A percentile compares a stretch with the other conserved stretches of the same genome.
These are phyloP conservation scores for Atta colombica DNA, from an alignment of 1,140 invertebrate genomes.

Conservation along the genomic window DNA sequence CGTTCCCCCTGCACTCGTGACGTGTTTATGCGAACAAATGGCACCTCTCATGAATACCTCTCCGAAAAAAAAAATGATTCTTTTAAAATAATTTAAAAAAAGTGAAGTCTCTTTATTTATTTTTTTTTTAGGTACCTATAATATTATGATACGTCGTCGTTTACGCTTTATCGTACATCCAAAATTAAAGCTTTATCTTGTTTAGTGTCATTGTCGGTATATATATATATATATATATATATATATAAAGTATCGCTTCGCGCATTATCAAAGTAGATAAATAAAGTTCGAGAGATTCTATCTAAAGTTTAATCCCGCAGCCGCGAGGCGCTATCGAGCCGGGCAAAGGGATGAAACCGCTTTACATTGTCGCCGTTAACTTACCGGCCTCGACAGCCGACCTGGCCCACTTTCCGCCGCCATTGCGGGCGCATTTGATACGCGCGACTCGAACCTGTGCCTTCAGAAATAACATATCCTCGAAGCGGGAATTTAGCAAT, in stretches of 20 bases:
- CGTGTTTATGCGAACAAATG: background rate
- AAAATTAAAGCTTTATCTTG: conserved; percentile 57
- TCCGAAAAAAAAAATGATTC: background rate
- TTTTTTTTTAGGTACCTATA: background rate
- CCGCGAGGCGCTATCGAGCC: conserved; percentile 52
- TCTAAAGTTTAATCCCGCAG: conserved; percentile 60
- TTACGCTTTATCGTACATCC: background rate
- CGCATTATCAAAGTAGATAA: conserved; percentile 63
- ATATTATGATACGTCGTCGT: background rate
- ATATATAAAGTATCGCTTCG: background rate
- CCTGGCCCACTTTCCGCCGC: conserved; percentile 60
- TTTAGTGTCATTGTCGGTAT: conserved; percentile 16
- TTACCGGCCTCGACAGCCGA: conserved; percentile 50
- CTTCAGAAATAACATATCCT: conserved; percentile 42
- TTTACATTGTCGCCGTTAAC: conserved; percentile 62
- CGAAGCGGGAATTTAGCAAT: conserved; percentile 15
- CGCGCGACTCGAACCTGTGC: conserved; percentile 12
- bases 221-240: too few relatives aligned
- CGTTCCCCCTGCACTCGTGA: background rate
- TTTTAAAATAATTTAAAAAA: background rate
- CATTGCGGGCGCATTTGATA: conserved; percentile 37
- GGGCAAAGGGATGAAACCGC: conserved; percentile 52
- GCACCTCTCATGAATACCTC: background rate
- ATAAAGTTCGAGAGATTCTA: conserved; percentile 63
- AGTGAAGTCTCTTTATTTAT: background rate